A percentile compares a stretch with the other conserved stretches of the same genome.
phyloP scores from a whole-genome alignment of 1,140 invertebrate genomes.

The Wasmannia auropunctata region DNA sequence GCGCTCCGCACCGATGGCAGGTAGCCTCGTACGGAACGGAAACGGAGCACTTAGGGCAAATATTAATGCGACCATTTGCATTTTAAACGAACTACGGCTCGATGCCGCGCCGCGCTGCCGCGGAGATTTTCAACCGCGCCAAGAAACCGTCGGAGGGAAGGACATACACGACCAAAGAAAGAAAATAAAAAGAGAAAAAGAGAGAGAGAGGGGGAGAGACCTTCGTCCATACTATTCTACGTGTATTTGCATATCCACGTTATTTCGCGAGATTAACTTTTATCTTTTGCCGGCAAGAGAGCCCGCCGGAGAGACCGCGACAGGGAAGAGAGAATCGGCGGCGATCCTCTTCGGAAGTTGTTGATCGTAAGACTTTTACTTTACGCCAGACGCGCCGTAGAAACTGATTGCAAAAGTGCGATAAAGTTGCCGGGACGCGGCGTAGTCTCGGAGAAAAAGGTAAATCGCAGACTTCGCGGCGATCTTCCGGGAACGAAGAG shows the following conservation, averaged over 20 bases:
- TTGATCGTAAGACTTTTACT: conserved; percentile 52
- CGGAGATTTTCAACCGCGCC: conserved; percentile 51
- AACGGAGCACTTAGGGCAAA: conserved; percentile 51
- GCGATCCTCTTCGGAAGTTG: conserved; percentile 28
- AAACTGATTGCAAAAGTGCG: conserved; percentile 50
- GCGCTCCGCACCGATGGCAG: not conserved
- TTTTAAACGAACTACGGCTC: conserved; percentile 61
- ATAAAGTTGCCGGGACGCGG: conserved; percentile 30
- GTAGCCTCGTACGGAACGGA: conserved; percentile 16
- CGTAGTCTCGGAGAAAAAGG: conserved; percentile 29
- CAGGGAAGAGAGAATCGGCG: not conserved
- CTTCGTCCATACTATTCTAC: not conserved
- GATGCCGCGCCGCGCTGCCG: not conserved
- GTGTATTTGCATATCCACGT: conserved; percentile 63
- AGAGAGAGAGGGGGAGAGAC: not conserved
- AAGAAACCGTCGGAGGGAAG: conserved; percentile 18
- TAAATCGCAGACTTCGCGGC: conserved; percentile 25
- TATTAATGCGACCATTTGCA: conserved; percentile 71
- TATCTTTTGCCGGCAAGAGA: conserved; percentile 3
- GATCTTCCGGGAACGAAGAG: conserved; percentile 28
- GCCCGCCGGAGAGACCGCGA: not conserved
- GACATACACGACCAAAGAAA: not conserved
- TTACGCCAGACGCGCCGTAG: conserved; percentile 27
- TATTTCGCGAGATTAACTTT: conserved; percentile 62
- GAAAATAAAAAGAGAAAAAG: not conserved